These are phyloP conservation scores for Diorhabda carinulata DNA, from an alignment of 1,140 invertebrate genomes.

Conservation along the genomic window DNA sequence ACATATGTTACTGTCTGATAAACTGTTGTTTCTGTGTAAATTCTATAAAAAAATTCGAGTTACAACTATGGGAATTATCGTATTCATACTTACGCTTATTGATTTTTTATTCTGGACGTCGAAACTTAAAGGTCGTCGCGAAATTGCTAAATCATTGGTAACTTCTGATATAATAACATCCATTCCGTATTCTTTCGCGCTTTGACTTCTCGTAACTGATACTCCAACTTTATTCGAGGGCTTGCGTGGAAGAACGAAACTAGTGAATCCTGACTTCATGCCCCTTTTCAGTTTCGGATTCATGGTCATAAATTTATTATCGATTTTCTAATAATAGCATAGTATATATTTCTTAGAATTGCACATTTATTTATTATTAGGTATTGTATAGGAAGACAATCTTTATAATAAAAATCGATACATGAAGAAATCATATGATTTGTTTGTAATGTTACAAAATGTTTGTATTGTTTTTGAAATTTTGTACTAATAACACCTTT, in stretches of 20 bases:
- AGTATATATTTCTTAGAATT: not conserved
- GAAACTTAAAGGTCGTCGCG: slow-evolving; percentile 43
- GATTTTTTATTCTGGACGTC: slow-evolving; percentile 25
- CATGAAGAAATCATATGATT: not conserved
- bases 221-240: slow-evolving; percentile 45
- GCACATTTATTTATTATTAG: too few relatives aligned
- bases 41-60: slow-evolving; percentile 9
- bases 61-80: not conserved
- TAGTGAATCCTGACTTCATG: slow-evolving; percentile 31
- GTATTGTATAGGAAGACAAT: too few relatives aligned
- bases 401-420: too few relatives aligned
- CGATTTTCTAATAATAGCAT: slow-evolving; percentile 33
- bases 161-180: slow-evolving; percentile 33
- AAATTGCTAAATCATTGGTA: slow-evolving; percentile 37
- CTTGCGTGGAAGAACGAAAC: slow-evolving; percentile 42
- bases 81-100: slow-evolving; percentile 4
- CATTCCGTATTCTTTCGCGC: slow-evolving; percentile 35
- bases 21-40: slow-evolving; percentile 39
- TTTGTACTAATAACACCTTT: not conserved
- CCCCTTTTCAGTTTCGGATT: slow-evolving; percentile 21
- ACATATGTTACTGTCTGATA: slow-evolving; percentile 39
- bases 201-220: slow-evolving; percentile 38
- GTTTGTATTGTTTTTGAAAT: not conserved
- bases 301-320: slow-evolving; percentile 26
- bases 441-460: not conserved